A percentile compares a stretch with the other conserved stretches of the same genome.
These are phyloP conservation scores for Bettongia penicillata DNA, from an alignment of 2,113 vertebrate genomes.

Conservation along the genomic window DNA sequence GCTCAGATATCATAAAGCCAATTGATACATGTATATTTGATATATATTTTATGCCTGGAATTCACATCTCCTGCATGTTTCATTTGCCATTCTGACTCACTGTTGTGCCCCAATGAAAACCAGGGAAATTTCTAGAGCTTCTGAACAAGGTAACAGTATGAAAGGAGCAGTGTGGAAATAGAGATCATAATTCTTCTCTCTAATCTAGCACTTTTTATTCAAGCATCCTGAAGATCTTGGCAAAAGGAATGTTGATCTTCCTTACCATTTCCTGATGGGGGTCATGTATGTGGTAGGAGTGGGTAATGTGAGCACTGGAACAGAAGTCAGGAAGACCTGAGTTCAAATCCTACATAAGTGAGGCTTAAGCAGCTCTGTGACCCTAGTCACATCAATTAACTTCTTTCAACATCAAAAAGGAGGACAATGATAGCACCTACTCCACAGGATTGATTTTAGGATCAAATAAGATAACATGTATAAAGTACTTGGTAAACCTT, in stretches of 20 bases:
- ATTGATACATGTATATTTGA: slow-evolving; percentile 81
- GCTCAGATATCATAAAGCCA: slow-evolving; percentile 79
- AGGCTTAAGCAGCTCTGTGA: neutral
- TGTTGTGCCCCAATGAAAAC: slow-evolving; percentile 72
- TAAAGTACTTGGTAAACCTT: neutral
- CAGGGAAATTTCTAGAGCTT: slow-evolving; percentile 63
- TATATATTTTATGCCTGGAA: slow-evolving; percentile 80
- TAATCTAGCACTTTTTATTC: slow-evolving; percentile 47
- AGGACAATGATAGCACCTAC: neutral
- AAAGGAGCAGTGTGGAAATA: slow-evolving; percentile 63
- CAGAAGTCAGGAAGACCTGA: slow-evolving; percentile 9
- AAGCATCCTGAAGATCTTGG: slow-evolving; percentile 34
- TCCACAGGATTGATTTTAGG: neutral
- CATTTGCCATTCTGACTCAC: slow-evolving; percentile 79
- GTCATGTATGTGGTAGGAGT: neutral
- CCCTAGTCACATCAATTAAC: neutral
- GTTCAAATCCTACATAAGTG: neutral
- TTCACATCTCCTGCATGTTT: slow-evolving; percentile 82
- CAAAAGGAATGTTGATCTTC: neutral
- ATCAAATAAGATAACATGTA: neutral
- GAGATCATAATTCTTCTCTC: slow-evolving; percentile 75
- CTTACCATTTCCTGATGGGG: neutral
- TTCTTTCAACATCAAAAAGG: neutral
- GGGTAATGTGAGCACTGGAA: neutral
- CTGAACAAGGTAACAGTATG: slow-evolving; percentile 52